Base-by-base conservation (phyloP, 2,797 vertebrate genomes). In the Mycteria americana region DNA sequence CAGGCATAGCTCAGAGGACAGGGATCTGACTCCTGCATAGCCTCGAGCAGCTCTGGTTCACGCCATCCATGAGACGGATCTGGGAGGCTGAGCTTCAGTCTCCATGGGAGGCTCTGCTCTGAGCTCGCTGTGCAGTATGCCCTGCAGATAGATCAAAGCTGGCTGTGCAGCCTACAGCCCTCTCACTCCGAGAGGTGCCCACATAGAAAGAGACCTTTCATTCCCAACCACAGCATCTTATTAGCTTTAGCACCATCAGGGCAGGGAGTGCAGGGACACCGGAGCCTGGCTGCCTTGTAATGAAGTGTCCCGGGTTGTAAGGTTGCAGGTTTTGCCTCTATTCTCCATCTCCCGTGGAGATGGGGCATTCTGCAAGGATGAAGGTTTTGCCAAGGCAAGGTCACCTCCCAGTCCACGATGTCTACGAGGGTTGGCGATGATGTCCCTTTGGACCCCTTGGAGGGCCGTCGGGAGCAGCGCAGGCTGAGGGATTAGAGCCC, bases 401-500 rank as follows among this genome's bases (percentile, higher is more conserved):
- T 46, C 9, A 1, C 45, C 10, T 83, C 15, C 37, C 35, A 67
- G 46, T n/a, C 53, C 56, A 60, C 1, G 0, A 53, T 28, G 50
- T 31, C 65, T 70, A 27, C 0, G 0, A 74, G 28, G 24, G 22
- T 8, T 80, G 37, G 56, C 73, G 48, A 25, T 9, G n/a, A 41
- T 60, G 46, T 13, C 57, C 35, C 60, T 83, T 62, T 27, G 56
- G 50, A 78, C 39, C 14, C n/a, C 25, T 60, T 64, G 54, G 62
- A 94, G n/a, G 18, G 56, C 46, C 0, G 3, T 56, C 68, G 72
- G 56, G 60, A 96, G 73, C 41, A 72, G 82, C 7, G 6, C 51
- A 84, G 50, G 43, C 69, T 72, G 70, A 90, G 43, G 75, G 68
- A 94, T 95, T 90, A 94, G 63, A 91, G 39, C 45, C 43, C 70